Conservation (phyloP, 64 coral and sea anemone species). For the Porites australiensis region DNA sequence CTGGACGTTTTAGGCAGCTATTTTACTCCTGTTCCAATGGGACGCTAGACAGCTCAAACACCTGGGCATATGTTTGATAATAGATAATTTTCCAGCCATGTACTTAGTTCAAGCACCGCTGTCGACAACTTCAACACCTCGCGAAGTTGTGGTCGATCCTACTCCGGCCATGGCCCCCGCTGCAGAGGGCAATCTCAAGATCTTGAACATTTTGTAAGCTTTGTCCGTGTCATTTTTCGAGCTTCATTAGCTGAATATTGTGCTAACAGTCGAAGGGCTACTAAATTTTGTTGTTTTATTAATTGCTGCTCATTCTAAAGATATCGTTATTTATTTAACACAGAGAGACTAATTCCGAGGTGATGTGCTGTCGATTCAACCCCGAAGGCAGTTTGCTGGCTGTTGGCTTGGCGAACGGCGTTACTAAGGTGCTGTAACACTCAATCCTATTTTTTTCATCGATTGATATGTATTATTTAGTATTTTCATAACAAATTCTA, state of each 20-base stretch:
- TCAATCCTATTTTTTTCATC: neutral
- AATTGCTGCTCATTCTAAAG: neutral
- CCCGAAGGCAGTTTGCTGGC: slow-evolving; percentile 83
- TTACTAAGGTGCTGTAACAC: slow-evolving; percentile 74
- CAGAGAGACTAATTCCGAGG: slow-evolving; percentile 95
- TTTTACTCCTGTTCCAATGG: slow-evolving; percentile 28
- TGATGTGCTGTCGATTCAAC: slow-evolving; percentile 99
- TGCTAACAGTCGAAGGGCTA: neutral
- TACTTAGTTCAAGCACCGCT: slow-evolving; percentile 78
- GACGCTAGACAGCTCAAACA: slow-evolving; percentile 29
- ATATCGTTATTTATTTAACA: neutral
- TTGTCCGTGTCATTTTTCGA: neutral
- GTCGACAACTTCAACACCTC: slow-evolving; percentile 65
- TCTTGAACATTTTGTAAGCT: slow-evolving; percentile 87
- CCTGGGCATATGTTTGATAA: slow-evolving; percentile 52
- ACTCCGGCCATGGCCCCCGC: slow-evolving; percentile 53
- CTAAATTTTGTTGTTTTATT: neutral
- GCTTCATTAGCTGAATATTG: neutral
- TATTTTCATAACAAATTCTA: neutral
- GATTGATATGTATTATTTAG: neutral
- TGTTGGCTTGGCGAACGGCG: slow-evolving; percentile 87
- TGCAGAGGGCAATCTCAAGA: slow-evolving; percentile 89
- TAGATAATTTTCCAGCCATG: slow-evolving; percentile 59
- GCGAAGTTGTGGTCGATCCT: slow-evolving; percentile 30
- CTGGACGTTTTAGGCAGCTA: neutral